Evolutionary conservation across 2,888 invertebrate genomes (phyloP), one percentile per base, ranked within the genome.

Genomic region (Limnephilus marmoratus): DNA sequence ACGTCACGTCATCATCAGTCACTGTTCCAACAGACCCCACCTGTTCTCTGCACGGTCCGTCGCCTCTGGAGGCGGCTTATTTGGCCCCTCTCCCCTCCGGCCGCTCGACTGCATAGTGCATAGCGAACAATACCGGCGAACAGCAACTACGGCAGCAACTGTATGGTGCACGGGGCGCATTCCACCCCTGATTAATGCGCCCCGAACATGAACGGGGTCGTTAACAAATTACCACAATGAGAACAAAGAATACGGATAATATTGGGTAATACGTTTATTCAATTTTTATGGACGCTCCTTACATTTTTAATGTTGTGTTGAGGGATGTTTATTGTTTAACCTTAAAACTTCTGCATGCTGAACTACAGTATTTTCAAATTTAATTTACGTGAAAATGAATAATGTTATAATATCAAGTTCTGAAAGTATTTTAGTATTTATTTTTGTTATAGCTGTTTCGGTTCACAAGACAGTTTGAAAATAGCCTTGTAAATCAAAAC

Each of bases 1-100:
- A 86, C 86, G 45, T 45, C 86, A 45, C 86, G 86, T 86, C 86
- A 86, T 45, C 86, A 86, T 86, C 86, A 86, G 86, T 86, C 86
- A 86, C 86, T 45, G 86, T 86, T 37, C 45, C 37, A 37, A 45
- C 86, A 29, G 86, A 29, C 86, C 86, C 86, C 86, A 86, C 86
- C 86, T 86, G 86, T 45, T 86, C 86, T 49, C 86, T 45, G 29
- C 45, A 86, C 49, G 86, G 86, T 86, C 45, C 86, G 45, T 24
- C 86, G 86, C 86, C 45, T 45, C 41, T 86, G 41, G n/a, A 37
- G 45, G 45, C 11, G 86, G 68, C 68, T 24, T n/a, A 68, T 45
- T n/a, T 15, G n/a, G 13, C 49, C 24, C 29, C 24, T 34, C 83
- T 15, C 37, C 24, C 34, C 34, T n/a, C 3, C 83, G 24, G 83